Base-by-base conservation (phyloP, 2,888 invertebrate genomes). In the Smittia sp. region DNA sequence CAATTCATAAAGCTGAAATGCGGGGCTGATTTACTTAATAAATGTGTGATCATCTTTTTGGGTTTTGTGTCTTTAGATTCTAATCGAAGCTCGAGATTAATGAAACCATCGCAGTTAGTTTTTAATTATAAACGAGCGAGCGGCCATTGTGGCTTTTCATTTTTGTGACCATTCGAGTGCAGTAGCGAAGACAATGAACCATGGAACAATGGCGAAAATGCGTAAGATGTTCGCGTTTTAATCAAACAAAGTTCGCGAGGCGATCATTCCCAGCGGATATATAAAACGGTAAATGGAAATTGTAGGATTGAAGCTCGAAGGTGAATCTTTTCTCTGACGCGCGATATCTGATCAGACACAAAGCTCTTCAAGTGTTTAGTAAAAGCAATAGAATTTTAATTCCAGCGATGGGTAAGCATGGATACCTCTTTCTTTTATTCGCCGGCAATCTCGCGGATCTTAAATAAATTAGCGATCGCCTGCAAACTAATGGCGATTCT, bases 371-470 rank as follows among this genome's bases (percentile, higher is more conserved):
- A 25, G 38, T 70, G 58, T 70, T 70, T 72, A 72, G 72, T 62
- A 72, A 72, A 72, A 72, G 72, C 72, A 72, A 62, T 72, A 20
- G 72, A 72, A 72, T 72, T n/a, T n/a, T 72, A 72, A 72, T 72
- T 72, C 27, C 22, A 58, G 9, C 1, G 72, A 52, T 46, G 39
- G 18, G 32, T 39, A 65, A 11, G 27, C 32, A 65, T 58, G 58
- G 22, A n/a, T 58, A 58, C 18, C 22, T 63, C 25, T 63, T 20
- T 25, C 63, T 63, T n/a, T 22, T 63, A 58, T 22, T 22, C 11
- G 13, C 13, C 27, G 13, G 25, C 3, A 27, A 63, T 63, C 25
- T 22, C 58, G 63, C 58, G 27, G 63, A 63, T 63, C 63, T 63
- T 63, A 63, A 63, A 63, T 63, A 63, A 63, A 63, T 63, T 63